Conservation (phyloP, 2,888 invertebrate genomes). For the Rhopalosiphum nymphaeae region DNA sequence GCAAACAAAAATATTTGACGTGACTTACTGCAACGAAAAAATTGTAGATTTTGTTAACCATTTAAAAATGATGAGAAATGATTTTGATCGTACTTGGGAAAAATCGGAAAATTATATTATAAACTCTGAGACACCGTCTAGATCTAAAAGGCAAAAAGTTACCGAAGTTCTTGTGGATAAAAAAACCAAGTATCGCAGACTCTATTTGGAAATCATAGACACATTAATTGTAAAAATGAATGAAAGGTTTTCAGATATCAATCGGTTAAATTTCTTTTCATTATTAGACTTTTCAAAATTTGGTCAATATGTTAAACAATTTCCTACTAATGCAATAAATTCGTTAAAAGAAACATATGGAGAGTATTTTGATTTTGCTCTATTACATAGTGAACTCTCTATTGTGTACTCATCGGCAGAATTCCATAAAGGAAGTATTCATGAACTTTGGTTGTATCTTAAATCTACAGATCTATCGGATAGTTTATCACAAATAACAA, state of each 20-base stretch:
- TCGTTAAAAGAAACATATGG: constrained; percentile 36
- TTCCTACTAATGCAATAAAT: constrained; percentile 22
- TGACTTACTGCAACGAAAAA: constrained; percentile 57
- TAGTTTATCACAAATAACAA: too few species aligned
- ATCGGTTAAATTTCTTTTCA: constrained; percentile 10
- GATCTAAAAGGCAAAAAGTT: constrained; percentile 4
- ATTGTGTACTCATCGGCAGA: neutral
- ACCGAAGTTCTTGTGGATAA: constrained; percentile 2
- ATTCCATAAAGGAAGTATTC: too few species aligned
- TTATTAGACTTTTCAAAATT: constrained; percentile 41
- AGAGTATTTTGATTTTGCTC: constrained; percentile 39
- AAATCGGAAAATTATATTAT: neutral
- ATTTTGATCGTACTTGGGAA: constrained; percentile 30
- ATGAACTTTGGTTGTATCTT: too few species aligned
- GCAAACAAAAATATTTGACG: constrained; percentile 63
- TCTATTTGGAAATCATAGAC: constrained; percentile 38
- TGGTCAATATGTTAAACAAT: neutral
- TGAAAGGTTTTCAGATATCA: constrained; percentile 6
- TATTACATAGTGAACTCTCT: constrained; percentile 26
- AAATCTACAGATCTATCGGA: too few species aligned
- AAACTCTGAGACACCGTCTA: neutral
- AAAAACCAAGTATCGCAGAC: constrained; percentile 26
- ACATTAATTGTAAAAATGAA: constrained; percentile 35
- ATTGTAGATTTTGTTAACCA: constrained; percentile 44
- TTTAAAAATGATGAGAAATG: constrained; percentile 12